phyloP scores from a whole-genome alignment of 1,140 invertebrate genomes.

The Pemphigus obesinymphae region DNA sequence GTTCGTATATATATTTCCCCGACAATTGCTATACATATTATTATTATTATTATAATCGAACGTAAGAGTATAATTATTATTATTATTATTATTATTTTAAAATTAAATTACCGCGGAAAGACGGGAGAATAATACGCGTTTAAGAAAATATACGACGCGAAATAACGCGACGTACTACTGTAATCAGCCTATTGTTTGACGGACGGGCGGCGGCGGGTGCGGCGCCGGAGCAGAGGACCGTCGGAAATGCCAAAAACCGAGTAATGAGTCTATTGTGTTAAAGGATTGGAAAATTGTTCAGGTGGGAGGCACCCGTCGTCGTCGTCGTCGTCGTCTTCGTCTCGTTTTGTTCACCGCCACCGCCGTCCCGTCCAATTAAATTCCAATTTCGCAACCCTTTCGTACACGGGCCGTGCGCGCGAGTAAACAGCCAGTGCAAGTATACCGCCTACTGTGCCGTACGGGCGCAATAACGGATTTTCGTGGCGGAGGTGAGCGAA shows the following conservation, averaged over 20 bases:
- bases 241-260: slow-evolving; percentile 40
- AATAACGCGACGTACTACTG: slow-evolving; percentile 11
- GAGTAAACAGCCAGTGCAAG: not conserved
- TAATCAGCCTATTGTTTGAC: slow-evolving; percentile 35
- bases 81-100: not conserved
- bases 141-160: not conserved
- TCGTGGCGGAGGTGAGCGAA: not conserved
- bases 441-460: too few species aligned
- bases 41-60: not conserved
- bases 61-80: not conserved
- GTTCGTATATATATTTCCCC: too few species aligned
- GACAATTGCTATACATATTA: too few species aligned
- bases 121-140: slow-evolving; percentile 4
- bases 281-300: slow-evolving; percentile 40
- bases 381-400: slow-evolving; percentile 41
- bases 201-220: not conserved
- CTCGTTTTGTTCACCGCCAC: slow-evolving; percentile 18
- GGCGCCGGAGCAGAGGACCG: not conserved
- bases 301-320: slow-evolving; percentile 19
- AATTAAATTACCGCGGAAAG: slow-evolving; percentile 12
- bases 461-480: too few species aligned
- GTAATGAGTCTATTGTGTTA: slow-evolving; percentile 40
- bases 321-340: slow-evolving; percentile 6
- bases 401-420: not conserved
- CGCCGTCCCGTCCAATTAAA: slow-evolving; percentile 33